phyloP scores from a whole-genome alignment of 2,113 vertebrate species.

The Ageneiosus marmoratus region DNA sequence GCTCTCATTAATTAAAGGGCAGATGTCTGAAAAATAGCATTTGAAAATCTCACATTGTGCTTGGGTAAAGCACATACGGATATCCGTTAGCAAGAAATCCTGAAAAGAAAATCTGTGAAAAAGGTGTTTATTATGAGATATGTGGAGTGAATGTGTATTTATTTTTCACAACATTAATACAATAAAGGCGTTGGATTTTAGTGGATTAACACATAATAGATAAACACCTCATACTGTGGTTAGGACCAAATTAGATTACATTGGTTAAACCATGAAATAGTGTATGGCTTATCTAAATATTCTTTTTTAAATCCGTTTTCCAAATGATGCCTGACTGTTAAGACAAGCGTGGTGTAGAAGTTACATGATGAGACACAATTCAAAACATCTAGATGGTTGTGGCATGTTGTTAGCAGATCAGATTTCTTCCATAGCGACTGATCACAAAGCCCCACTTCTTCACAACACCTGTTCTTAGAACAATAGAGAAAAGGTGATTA shows the following conservation, averaged over 20 bases:
- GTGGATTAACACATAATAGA: neutral
- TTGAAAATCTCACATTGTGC: neutral
- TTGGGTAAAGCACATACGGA: neutral
- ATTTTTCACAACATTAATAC: neutral
- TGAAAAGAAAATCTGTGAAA: neutral
- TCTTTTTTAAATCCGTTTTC: neutral
- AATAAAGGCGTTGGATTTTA: neutral
- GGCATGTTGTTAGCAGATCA: constrained; percentile 2
- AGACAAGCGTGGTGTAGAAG: neutral
- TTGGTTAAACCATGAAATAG: too few species aligned
- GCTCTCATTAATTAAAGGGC: constrained; percentile 36
- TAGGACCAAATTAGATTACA: neutral
- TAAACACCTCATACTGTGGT: neutral
- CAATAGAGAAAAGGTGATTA: constrained; percentile 26
- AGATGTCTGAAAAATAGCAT: constrained; percentile 32
- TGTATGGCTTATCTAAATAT: neutral
- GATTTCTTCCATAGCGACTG: constrained; percentile 1
- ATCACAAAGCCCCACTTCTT: constrained; percentile 1
- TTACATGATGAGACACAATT: constrained; percentile 34
- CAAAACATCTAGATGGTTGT: constrained; percentile 1
- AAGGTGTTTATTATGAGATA: neutral
- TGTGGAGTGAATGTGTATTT: neutral
- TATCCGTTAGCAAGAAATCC: constrained; percentile 15
- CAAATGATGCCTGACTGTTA: constrained; percentile 1
- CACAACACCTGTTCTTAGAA: constrained; percentile 36